phyloP scores from a whole-genome alignment of 2,797 vertebrate species.

The Rhyacichthys aspro region DNA sequence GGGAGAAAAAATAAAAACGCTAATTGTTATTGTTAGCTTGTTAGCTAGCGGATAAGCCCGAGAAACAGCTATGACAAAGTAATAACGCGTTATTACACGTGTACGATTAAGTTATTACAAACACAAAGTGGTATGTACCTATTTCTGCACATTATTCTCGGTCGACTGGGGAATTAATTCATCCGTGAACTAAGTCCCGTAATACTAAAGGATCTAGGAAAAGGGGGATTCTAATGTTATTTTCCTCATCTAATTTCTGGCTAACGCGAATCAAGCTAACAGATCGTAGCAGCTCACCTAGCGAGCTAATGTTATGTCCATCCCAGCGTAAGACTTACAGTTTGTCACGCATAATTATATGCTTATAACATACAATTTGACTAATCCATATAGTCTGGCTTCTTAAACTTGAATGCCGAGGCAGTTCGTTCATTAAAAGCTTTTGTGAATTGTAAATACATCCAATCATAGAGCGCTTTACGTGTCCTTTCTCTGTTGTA shows the following conservation, averaged over 20 bases:
- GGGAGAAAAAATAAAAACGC: conserved; percentile 48
- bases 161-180: not conserved
- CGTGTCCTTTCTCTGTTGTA: not conserved
- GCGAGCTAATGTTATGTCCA: conserved; percentile 13
- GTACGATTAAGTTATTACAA: conserved; percentile 72
- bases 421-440: too few species aligned
- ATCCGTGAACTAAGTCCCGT: conserved; percentile 13
- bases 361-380: not conserved
- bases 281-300: not conserved
- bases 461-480: not conserved
- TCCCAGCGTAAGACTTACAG: not conserved
- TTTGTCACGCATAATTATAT: not conserved
- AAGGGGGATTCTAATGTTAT: conserved; percentile 46
- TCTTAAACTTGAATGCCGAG: too few species aligned
- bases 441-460: too few species aligned
- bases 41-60: conserved; percentile 65
- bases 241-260: conserved; percentile 50
- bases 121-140: conserved; percentile 75
- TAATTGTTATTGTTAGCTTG: conserved; percentile 86
- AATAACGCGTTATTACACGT: conserved; percentile 78
- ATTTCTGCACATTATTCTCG: conserved; percentile 29
- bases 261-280: conserved; percentile 42
- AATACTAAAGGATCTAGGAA: conserved; percentile 36
- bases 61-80: conserved; percentile 73
- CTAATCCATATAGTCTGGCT: not conserved